Evolutionary conservation across 2,888 invertebrate species (phyloP), one percentile per base, ranked within the genome.

Genomic region (Ceriagrion tenellum): DNA sequence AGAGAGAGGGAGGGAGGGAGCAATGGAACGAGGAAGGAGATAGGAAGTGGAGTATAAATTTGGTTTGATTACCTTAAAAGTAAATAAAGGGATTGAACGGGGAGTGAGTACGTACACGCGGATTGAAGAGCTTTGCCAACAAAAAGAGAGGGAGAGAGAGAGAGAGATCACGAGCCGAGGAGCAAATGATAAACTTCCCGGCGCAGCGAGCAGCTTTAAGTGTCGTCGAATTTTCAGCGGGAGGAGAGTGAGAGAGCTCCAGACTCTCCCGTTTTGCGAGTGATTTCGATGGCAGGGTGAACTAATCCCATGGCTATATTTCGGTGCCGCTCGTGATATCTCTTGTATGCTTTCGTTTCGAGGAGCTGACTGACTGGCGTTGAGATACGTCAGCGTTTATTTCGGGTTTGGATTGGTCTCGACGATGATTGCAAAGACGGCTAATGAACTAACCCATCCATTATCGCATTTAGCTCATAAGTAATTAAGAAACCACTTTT

Each of bases 51-150:
- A 55, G 89, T 89, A 47, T 23, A 55, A 89, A 47, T 89, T 47
- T 55, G 89, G 89, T 89, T 89, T 47, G 89, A 89, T 89, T 89
- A 89, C 55, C 55, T 89, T 55, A 81, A 81, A 81, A 35, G 81
- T 81, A 81, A 81, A 81, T 81, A 81, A 35, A 81, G 35, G 81
- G 81, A 59, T 20, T 59, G 59, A 59, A 16, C 1, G 47, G 59
- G 13, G 59, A 35, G 81, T 8, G 81, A 35, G 35, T 35, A 81
- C 30, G 26, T 81, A 81, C 81, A 81, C 81, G 81, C 26, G 81
- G 30, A 81, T 81, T 81, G 35, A 35, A 81, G 81, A 81, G 81
- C 81, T 81, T 81, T 81, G 81, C 81, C 35, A 81, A 81, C 81
- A 81, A 35, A 81, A 81, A 81, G 81, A 35, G 10, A n/a, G n/a